phyloP scores from a whole-genome alignment of 2,888 invertebrate species.

The Agrotis exclamationis region DNA sequence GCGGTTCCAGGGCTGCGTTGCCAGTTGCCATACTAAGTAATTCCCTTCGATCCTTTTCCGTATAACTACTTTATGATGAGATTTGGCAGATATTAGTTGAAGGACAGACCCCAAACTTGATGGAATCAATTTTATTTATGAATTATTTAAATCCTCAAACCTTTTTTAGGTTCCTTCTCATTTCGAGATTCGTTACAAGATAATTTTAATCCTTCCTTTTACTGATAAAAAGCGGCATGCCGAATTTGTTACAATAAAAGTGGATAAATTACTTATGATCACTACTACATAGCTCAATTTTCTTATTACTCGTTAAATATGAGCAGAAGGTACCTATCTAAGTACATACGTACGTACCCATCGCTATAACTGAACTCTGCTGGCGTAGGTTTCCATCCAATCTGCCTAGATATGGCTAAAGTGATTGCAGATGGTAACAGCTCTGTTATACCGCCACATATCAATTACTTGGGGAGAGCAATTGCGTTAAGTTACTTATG shows the following conservation, averaged over 20 bases:
- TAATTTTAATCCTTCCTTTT: too few relatives aligned
- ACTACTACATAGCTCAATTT: too few relatives aligned
- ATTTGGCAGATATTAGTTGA: background rate
- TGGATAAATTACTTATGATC: too few relatives aligned
- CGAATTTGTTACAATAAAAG: too few relatives aligned
- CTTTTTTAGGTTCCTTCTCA: background rate
- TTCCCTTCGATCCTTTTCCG: too few relatives aligned
- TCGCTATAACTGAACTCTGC: slow-evolving; percentile 21
- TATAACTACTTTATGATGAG: background rate
- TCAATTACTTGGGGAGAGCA: slow-evolving; percentile 40
- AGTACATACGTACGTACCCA: too few relatives aligned
- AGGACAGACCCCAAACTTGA: background rate
- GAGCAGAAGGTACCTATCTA: background rate
- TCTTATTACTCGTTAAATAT: background rate
- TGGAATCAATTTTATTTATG: slow-evolving; percentile 1
- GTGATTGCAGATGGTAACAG: slow-evolving; percentile 48
- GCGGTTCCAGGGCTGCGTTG: too few relatives aligned
- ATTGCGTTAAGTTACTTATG: slow-evolving; percentile 21
- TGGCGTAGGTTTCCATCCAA: slow-evolving; percentile 39
- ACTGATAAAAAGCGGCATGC: too few relatives aligned
- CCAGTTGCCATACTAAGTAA: too few relatives aligned
- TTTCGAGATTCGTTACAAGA: background rate
- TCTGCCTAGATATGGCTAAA: slow-evolving; percentile 44
- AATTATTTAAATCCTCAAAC: background rate
- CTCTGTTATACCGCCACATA: slow-evolving; percentile 29